Base-by-base conservation (phyloP, 2,888 invertebrate species). In the Ochropleura leucogaster region DNA sequence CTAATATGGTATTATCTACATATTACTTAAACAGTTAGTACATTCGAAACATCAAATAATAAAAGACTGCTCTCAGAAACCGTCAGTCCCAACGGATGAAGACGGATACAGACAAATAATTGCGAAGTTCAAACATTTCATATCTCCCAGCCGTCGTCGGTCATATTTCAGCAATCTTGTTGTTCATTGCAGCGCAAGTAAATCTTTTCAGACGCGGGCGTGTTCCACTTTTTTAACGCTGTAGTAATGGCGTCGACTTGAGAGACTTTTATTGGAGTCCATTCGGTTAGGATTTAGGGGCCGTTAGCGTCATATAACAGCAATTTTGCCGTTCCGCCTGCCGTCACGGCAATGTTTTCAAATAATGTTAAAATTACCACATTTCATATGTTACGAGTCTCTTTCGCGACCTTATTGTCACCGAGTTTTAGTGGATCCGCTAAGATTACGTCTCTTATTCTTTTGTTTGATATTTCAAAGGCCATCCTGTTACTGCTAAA, bases 221-320 rank as follows among this genome's bases (percentile, higher is more conserved):
- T 76, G 80, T 79, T 72, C 84, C 75, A 87, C 72, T 87, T 87
- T 82, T 85, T 88, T 86, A 86, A 86, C 88, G 62, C 76, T 76
- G 79, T 79, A 84, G 77, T 80, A 86, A 87, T 85, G 84, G 87
- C 88, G 87, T 84, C 81, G 87, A 90, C 90, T 90, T 90, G 85
- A 89, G 88, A 85, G 83, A 90, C 88, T 91, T 93, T 94, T 92
- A 93, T 93, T 91, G 86, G 84, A 92, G 91, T 91, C 90, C 90
- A 92, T 93, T 93, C 88, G 84, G 89, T 88, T 77, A 88, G 90
- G 90, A 92, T 92, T 92, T 91, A 93, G 89, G 77, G 91, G 90
- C 91, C 90, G 90, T 93, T 92, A 90, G 88, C 89, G 90, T 90
- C 91, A 85, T 90, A 90, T 91, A 91, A 90, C 88, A 89, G 89